A percentile compares a stretch with the other conserved stretches of the same genome.
Evolutionary conservation across 2,113 vertebrate species (phyloP).

Genomic region (Hepsetus odoe): DNA sequence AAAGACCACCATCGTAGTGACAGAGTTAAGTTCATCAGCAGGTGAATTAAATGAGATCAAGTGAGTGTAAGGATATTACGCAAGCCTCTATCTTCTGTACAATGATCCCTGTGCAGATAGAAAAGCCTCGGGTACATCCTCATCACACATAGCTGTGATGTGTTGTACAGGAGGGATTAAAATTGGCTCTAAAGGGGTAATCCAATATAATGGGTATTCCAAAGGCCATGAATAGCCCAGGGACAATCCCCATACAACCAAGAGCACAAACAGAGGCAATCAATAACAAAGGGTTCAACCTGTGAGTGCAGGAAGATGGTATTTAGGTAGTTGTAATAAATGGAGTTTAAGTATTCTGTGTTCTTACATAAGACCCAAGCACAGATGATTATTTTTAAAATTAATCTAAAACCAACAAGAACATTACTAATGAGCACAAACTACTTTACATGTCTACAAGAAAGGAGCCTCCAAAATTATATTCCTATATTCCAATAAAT

Average conservation of each 20-base stretch:
- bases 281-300: too few species aligned
- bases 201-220: constrained; percentile 70
- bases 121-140: neutral
- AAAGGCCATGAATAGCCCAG: constrained; percentile 59
- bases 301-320: too few species aligned
- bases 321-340: too few species aligned
- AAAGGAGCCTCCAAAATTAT: too few species aligned
- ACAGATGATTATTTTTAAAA: neutral
- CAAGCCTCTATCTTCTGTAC: neutral
- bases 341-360: too few species aligned
- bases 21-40: neutral
- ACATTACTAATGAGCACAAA: neutral
- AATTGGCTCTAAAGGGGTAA: constrained; percentile 60
- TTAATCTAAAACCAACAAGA: neutral
- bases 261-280: neutral
- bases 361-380: neutral
- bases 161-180: constrained; percentile 47
- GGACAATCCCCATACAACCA: constrained; percentile 51
- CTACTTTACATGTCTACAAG: too few species aligned
- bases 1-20: too few species aligned
- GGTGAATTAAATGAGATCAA: neutral
- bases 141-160: neutral
- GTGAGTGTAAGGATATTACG: neutral
- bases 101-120: neutral
- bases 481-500: too few species aligned